These are phyloP conservation scores for Prenolepis imparis DNA, from an alignment of 2,888 invertebrate species.

Conservation along the genomic window DNA sequence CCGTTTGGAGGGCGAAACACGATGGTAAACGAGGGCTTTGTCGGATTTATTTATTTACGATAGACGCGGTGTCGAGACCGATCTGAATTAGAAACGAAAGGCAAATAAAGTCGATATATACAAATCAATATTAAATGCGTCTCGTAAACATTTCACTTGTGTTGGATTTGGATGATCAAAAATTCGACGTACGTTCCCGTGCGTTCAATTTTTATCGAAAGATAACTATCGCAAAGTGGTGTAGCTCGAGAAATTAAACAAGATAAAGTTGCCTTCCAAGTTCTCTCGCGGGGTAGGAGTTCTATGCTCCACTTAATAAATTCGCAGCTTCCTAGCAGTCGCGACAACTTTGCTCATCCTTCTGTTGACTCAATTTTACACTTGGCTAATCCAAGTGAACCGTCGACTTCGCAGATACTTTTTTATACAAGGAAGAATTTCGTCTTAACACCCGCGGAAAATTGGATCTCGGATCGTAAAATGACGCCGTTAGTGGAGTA, in stretches of 20 bases:
- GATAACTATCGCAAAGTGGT: background rate
- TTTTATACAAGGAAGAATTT: slow-evolving; percentile 9
- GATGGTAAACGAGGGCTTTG: background rate
- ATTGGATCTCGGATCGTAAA: slow-evolving; percentile 6
- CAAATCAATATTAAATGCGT: slow-evolving; percentile 6
- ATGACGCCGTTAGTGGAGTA: background rate
- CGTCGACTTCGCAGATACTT: background rate
- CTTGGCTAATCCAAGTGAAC: background rate
- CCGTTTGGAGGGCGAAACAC: background rate
- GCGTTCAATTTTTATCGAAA: slow-evolving; percentile 1
- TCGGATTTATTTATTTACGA: slow-evolving; percentile 26
- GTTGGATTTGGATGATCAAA: background rate
- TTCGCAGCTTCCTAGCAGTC: background rate
- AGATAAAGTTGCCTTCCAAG: background rate
- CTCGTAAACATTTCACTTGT: slow-evolving; percentile 2
- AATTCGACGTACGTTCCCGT: background rate
- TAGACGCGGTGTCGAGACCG: background rate
- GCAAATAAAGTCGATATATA: background rate
- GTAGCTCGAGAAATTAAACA: background rate
- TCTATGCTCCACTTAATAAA: background rate
- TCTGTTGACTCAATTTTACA: slow-evolving; percentile 10
- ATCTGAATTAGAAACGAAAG: slow-evolving; percentile 20
- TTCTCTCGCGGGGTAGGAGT: background rate
- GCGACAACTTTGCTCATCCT: background rate
- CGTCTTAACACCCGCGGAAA: background rate